Base-by-base conservation (phyloP, 2,888 invertebrate genomes). In the Synanthedon myopaeformis region DNA sequence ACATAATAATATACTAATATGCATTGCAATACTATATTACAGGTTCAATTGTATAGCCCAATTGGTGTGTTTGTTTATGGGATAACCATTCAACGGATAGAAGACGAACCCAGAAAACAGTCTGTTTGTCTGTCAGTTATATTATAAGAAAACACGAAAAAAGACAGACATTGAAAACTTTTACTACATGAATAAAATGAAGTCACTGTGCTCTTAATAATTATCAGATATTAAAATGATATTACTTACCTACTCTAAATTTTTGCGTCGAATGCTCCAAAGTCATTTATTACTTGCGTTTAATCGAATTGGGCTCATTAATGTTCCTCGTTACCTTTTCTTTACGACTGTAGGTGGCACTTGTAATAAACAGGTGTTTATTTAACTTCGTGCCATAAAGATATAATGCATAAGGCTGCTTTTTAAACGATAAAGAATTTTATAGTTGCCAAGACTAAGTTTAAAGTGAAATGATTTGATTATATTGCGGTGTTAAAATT, bases 271-370 rank as follows among this genome's bases (percentile, higher is more conserved):
- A 45, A 45, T 8, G 45, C 45, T n/a, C 45, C 6, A 55, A 58
- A 54, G 55, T 60, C 65, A 69, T 74, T 72, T 69, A 69, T 74
- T 61, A 70, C 69, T 63, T 64, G 66, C 59, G 60, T 61, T 69
- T 70, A 71, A 73, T 74, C 70, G 73, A 67, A 70, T 58, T 63
- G 63, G 64, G 70, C 61, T 66, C 62, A 63, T 64, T 69, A 63
- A 67, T 57, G 62, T 57, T 61, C 59, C 66, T 67, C 67, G 64
- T 71, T 74, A 67, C 65, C 62, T 59, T 57, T 57, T 61, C 64
- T 73, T 72, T 73, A 74, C 66, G 61, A 59, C 64, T 58, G 45
- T 57, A 67, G 67, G 67, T 70, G 64, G 60, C 57, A 60, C 61
- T 65, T 64, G 64, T 68, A 71, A 66, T 57, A 57, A 57, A 54